phyloP scores from a whole-genome alignment of 2,113 vertebrate genomes.

The Tachysurus fulvidraco region DNA sequence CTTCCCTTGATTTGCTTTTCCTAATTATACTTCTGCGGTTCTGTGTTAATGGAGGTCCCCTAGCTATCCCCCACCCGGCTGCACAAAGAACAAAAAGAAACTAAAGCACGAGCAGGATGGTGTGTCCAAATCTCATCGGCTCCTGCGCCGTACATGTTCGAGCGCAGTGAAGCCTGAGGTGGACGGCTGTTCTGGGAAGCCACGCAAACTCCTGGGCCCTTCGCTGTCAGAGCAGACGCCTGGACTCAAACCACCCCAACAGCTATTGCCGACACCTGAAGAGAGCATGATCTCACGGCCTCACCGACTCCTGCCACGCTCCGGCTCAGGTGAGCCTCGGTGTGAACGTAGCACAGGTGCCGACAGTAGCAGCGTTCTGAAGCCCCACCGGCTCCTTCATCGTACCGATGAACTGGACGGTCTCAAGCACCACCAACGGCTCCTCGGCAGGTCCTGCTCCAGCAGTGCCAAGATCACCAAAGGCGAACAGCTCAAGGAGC shows the following conservation, averaged over 20 bases:
- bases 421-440: conserved; percentile 79
- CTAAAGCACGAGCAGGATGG: conserved; percentile 84
- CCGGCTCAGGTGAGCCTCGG: conserved; percentile 79
- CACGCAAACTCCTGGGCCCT: conserved; percentile 81
- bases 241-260: conserved; percentile 77
- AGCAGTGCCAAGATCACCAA: conserved; percentile 79
- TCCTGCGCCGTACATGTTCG: conserved; percentile 82
- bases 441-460: conserved; percentile 82
- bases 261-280: conserved; percentile 79
- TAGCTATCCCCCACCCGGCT: conserved; percentile 88
- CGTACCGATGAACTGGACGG: conserved; percentile 83
- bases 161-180: conserved; percentile 77
- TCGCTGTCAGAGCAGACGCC: conserved; percentile 79
- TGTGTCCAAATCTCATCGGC: conserved; percentile 84
- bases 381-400: conserved; percentile 82
- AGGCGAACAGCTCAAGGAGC: conserved; percentile 81
- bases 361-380: conserved; percentile 63
- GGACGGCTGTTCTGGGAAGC: conserved; percentile 76
- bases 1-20: conserved; percentile 5
- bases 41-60: conserved; percentile 77
- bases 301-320: conserved; percentile 78
- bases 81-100: conserved; percentile 86
- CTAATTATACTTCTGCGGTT: conserved; percentile 31
- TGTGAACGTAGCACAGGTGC: conserved; percentile 72
- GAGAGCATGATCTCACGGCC: conserved; percentile 78